phyloP scores from a whole-genome alignment of 2,113 vertebrate species.

The Cebidichthys violaceus region DNA sequence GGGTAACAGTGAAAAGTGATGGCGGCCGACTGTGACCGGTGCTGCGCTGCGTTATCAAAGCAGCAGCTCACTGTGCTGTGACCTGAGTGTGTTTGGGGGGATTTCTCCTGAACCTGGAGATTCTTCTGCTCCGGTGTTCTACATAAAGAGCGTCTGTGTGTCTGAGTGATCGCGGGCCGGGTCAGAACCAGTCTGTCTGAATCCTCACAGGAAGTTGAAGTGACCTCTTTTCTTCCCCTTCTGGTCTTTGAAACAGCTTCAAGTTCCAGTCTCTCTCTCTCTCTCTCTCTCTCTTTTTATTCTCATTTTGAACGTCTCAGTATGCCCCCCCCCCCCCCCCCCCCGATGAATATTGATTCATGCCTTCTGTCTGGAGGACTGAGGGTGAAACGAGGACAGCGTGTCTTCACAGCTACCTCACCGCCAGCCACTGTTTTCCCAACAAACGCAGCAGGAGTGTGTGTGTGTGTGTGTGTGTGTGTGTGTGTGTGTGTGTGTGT shows the following conservation, averaged over 20 bases:
- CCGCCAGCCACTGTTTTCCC: slow-evolving; percentile 57
- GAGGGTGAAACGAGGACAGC: neutral
- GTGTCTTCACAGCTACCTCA: slow-evolving; percentile 46
- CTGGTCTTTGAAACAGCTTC: no score
- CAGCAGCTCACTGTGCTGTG: no score
- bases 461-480: slow-evolving; percentile 17
- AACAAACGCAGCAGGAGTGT: slow-evolving; percentile 62
- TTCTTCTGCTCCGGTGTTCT: neutral
- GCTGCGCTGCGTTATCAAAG: neutral
- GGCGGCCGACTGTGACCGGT: neutral
- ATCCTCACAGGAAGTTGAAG: slow-evolving; percentile 4
- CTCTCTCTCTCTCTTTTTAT: no score
- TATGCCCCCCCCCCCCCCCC: neutral
- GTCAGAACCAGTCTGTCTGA: slow-evolving; percentile 23
- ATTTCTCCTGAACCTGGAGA: neutral
- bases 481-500: slow-evolving; percentile 13
- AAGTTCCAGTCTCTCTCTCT: no score
- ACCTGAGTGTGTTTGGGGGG: no score
- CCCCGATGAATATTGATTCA: slow-evolving; percentile 53
- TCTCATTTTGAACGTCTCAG: no score
- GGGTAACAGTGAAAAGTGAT: slow-evolving; percentile 28
- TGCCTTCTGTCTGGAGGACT: slow-evolving; percentile 55
- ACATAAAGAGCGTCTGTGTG: slow-evolving; percentile 12
- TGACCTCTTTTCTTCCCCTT: neutral
- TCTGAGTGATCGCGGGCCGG: neutral